phyloP scores from a whole-genome alignment of 2,113 vertebrate species.

The Phalacrocorax pelagicus region DNA sequence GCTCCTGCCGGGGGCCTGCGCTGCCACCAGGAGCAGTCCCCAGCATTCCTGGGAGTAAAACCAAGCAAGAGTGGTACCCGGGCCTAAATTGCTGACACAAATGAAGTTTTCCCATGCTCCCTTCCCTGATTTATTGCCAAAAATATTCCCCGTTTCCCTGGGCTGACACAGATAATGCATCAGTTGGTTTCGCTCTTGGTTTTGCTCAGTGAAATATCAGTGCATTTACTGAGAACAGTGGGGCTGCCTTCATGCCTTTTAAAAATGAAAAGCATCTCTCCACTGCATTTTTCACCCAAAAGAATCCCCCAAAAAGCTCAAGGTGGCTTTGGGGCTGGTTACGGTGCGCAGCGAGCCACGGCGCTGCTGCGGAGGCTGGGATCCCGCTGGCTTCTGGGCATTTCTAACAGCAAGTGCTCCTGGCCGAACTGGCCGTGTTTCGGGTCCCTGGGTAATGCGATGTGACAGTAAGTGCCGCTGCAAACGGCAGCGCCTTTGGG shows the following conservation, averaged over 20 bases:
- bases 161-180: not conserved
- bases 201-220: not conserved
- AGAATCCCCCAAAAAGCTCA: not conserved
- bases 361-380: not conserved
- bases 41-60: not conserved
- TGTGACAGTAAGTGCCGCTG: constrained; percentile 35
- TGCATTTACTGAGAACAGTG: not conserved
- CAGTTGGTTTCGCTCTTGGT: not conserved
- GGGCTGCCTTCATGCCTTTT: not conserved
- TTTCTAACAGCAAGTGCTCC: not conserved
- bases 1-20: rapidly evolving
- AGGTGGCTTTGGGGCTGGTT: not conserved
- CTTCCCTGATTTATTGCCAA: not conserved
- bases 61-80: not conserved
- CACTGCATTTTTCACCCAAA: not conserved
- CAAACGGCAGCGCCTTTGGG: not conserved
- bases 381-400: not conserved
- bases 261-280: not conserved
- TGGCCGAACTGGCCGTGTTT: rapidly evolving
- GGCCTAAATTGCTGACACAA: not conserved
- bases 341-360: rapidly evolving
- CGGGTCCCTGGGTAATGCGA: not conserved
- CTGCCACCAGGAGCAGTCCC: not conserved
- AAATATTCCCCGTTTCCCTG: not conserved
- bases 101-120: not conserved